A percentile compares a stretch with the other conserved stretches of the same genome.
Evolutionary conservation across 2,113 vertebrate genomes (phyloP).

Genomic region (Panthera tigris): DNA sequence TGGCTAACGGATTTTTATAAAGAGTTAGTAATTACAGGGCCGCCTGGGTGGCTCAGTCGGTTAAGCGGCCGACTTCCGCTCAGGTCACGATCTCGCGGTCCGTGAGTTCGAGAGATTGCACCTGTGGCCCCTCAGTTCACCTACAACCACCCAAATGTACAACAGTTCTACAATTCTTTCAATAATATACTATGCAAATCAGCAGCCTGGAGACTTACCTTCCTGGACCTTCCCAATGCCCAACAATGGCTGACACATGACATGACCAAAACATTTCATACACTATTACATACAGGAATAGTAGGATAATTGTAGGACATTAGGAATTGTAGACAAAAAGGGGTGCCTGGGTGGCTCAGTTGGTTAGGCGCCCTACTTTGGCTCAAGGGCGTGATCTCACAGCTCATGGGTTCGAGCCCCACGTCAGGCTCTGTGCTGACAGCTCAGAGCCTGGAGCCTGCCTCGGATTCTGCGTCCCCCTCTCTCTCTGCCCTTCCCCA

Average conservation of each 20-base stretch:
- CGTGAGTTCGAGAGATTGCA: too few species aligned
- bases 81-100: too few species aligned
- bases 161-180: neutral
- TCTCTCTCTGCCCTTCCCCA: too few species aligned
- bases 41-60: too few species aligned
- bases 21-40: neutral
- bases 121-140: neutral
- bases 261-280: neutral
- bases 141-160: neutral
- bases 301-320: neutral
- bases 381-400: too few species aligned
- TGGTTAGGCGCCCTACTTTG: too few species aligned
- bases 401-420: too few species aligned
- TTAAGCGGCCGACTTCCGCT: too few species aligned
- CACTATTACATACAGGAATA: neutral
- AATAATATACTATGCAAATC: neutral
- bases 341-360: too few species aligned
- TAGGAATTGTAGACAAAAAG: slow-evolving; percentile 5
- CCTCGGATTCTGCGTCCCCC: too few species aligned
- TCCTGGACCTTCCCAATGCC: neutral
- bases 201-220: neutral
- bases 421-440: too few species aligned
- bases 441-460: too few species aligned
- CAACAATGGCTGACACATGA: neutral
- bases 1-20: neutral